Conservation (phyloP, 2,888 invertebrate genomes). For the Maniola hyperantus region DNA sequence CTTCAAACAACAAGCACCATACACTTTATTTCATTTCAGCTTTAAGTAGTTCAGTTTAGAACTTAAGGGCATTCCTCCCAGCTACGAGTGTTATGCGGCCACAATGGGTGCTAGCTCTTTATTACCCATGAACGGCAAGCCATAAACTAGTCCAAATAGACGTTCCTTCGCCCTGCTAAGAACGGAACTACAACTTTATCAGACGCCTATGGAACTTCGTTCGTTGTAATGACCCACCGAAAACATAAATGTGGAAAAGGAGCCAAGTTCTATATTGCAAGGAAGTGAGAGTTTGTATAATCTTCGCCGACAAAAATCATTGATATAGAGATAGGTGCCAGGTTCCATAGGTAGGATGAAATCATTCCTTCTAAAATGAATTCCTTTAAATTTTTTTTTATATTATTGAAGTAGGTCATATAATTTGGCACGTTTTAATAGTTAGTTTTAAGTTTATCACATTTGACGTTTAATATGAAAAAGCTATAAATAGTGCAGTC, state of each 20-base stretch:
- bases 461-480: too few relatives aligned
- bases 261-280: too few relatives aligned
- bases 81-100: constrained; percentile 49
- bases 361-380: too few relatives aligned
- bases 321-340: too few relatives aligned
- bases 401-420: too few relatives aligned
- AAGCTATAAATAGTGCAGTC: constrained; percentile 24
- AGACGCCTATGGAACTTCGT: constrained; percentile 17
- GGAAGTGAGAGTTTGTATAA: too few relatives aligned
- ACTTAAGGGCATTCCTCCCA: constrained; percentile 60
- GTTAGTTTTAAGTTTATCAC: too few relatives aligned
- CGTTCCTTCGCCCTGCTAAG: constrained; percentile 41
- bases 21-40: constrained; percentile 24
- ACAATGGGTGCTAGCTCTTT: constrained; percentile 60
- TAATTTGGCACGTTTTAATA: too few relatives aligned
- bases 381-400: too few relatives aligned
- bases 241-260: too few relatives aligned
- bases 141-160: constrained; percentile 73
- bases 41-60: constrained; percentile 27
- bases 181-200: constrained; percentile 38
- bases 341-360: too few relatives aligned
- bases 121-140: constrained; percentile 65
- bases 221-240: not conserved
- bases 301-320: too few relatives aligned
- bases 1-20: constrained; percentile 8